These are phyloP conservation scores for Dendrolimus pini DNA, from an alignment of 2,888 invertebrate genomes.

Conservation along the genomic window DNA sequence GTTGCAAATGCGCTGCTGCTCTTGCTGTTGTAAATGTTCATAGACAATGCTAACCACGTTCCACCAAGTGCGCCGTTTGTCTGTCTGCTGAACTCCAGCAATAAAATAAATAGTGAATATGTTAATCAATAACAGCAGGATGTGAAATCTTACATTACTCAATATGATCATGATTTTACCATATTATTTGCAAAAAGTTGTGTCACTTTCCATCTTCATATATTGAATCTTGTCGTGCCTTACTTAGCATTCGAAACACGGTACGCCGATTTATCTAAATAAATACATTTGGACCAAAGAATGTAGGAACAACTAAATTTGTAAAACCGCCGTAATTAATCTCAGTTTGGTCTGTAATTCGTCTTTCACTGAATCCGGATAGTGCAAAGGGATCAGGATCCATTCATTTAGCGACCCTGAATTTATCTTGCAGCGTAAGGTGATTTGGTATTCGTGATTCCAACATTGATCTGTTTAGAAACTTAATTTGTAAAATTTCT, in stretches of 20 bases:
- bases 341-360: slow-evolving; percentile 50
- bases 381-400: slow-evolving; percentile 20
- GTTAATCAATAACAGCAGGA: no score
- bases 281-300: not conserved
- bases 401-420: slow-evolving; percentile 38
- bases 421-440: slow-evolving; percentile 36
- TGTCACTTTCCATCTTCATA: no score
- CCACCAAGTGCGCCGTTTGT: no score
- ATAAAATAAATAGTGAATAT: no score
- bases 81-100: no score
- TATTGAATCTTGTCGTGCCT: not conserved
- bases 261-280: not conserved
- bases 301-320: not conserved
- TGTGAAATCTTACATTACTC: no score
- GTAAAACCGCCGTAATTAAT: slow-evolving; percentile 40
- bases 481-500: no score
- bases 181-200: no score
- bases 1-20: no score
- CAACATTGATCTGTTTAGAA: slow-evolving; percentile 16
- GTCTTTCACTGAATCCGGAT: slow-evolving; percentile 34
- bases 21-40: no score
- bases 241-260: not conserved
- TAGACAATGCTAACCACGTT: no score
- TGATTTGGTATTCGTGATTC: slow-evolving; percentile 22
- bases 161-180: no score